Base-by-base conservation (phyloP, 1,140 invertebrate genomes). In the Cheumatopsyche charites region DNA sequence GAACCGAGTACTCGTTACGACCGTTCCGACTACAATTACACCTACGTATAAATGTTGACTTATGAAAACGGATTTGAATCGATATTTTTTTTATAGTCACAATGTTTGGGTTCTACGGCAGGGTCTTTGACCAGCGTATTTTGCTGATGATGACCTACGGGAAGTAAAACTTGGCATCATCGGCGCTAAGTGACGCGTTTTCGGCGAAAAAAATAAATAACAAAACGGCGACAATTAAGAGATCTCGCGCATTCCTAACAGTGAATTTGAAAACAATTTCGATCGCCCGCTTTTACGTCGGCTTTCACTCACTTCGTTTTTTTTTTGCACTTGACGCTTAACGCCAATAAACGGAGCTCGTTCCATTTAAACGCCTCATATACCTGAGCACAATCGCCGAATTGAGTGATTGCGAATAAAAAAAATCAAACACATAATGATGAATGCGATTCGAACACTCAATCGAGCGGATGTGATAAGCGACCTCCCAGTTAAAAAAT, bases 101-200 rank as follows among this genome's bases (percentile, higher is more conserved):
- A 19, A 23, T 58, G 55, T 58, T 58, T 25, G 17, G 55, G 17
- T 19, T 17, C 55, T 12, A 12, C 19, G 55, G 13, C 7, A 25
- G 11, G 55, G 55, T 58, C 55, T 58, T 58, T 58, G 55, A 58
- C 55, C 55, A 58, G 55, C 19, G 55, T 58, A 58, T 58, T 58
- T 58, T 58, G 55, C 23, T 58, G 55, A 58, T 58, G 55, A 58
- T 58, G 55, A 25, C 55, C 55, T 58, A 58, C 55, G 55, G 55
- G 29, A 58, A 58, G 55, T 58, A 58, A 58, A 58, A 58, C 55
- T 58, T 58, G 55, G 55, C 55, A 58, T 25, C 55, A 21, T 58
- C 12, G 23, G 13, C 55, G 19, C 55, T 19, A 58, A 21, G 55
- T 58, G 55, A 58, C 55, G 55, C 13, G 55, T 23, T 9, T 19